A percentile compares a stretch with the other conserved stretches of the same genome.
Evolutionary conservation across 2,888 invertebrate species (phyloP).

Genomic region (Salticus scenicus): DNA sequence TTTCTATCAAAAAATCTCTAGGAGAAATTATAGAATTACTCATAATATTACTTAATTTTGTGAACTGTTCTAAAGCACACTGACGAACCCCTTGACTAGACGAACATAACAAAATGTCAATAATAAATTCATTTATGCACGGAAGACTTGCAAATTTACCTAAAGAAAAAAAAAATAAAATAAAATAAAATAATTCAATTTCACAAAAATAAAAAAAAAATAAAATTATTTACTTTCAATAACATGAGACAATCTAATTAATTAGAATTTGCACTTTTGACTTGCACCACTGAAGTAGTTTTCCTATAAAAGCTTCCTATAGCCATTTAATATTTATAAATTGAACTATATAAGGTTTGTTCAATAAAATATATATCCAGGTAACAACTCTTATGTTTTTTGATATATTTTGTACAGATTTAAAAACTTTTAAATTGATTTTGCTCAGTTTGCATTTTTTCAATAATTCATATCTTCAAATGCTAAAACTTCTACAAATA

Average conservation of each 20-base stretch:
- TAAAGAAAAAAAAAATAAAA: conserved; percentile 41
- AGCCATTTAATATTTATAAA: too few species aligned
- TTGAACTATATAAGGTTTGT: too few species aligned
- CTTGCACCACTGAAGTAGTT: too few species aligned
- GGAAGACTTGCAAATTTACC: conserved; percentile 76
- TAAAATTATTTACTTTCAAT: not conserved
- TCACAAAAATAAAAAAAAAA: not conserved
- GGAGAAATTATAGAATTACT: conserved; percentile 73
- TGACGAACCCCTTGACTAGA: conserved; percentile 75
- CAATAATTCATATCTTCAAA: too few species aligned
- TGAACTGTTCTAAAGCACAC: conserved; percentile 76
- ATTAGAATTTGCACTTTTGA: not conserved
- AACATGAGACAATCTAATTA: not conserved
- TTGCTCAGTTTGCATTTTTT: too few species aligned
- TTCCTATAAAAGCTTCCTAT: not conserved
- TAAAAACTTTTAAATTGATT: too few species aligned
- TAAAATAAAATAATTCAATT: not conserved
- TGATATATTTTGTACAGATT: too few species aligned
- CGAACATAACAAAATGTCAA: conserved; percentile 77
- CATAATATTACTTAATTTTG: conserved; percentile 74
- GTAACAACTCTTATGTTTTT: too few species aligned
- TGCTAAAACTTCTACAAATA: too few species aligned
- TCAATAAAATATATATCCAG: too few species aligned
- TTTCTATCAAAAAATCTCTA: conserved; percentile 74
- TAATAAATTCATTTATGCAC: conserved; percentile 77